phyloP scores from a whole-genome alignment of 2,797 vertebrate genomes.

The Sphenopsis melanotis region DNA sequence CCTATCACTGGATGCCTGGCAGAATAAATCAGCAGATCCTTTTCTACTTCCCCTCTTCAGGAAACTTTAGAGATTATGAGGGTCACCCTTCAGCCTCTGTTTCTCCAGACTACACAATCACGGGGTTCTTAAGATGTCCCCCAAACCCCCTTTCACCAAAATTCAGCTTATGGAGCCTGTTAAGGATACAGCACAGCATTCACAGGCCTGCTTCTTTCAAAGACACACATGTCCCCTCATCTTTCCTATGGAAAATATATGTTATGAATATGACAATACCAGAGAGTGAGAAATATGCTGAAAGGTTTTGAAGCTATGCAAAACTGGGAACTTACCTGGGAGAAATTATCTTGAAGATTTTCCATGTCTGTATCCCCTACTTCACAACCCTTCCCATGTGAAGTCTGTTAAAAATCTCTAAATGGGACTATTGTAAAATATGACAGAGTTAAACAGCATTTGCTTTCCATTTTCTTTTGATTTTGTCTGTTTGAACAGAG shows the following conservation, averaged over 20 bases:
- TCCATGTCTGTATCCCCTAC: accelerated
- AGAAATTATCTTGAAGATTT: neutral
- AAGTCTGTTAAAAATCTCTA: neutral
- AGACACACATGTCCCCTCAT: neutral
- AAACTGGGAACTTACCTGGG: neutral
- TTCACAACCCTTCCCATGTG: neutral
- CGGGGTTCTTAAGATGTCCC: neutral
- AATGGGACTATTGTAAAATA: neutral
- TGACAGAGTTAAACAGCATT: neutral
- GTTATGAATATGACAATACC: neutral
- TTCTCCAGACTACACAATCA: neutral
- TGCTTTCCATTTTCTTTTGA: neutral
- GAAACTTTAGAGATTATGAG: neutral
- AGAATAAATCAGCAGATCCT: neutral
- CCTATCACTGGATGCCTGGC: neutral
- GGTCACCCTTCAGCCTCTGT: neutral
- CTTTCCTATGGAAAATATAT: neutral
- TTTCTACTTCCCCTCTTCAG: neutral
- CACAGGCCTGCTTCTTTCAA: neutral
- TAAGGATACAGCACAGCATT: neutral
- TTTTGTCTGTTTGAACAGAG: neutral
- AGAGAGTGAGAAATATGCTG: neutral
- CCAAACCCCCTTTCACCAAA: neutral
- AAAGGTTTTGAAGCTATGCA: neutral
- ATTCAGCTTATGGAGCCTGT: neutral